These are phyloP conservation scores for Saimiri boliviensis DNA, from an alignment of 2,113 vertebrate genomes.

Conservation along the genomic window DNA sequence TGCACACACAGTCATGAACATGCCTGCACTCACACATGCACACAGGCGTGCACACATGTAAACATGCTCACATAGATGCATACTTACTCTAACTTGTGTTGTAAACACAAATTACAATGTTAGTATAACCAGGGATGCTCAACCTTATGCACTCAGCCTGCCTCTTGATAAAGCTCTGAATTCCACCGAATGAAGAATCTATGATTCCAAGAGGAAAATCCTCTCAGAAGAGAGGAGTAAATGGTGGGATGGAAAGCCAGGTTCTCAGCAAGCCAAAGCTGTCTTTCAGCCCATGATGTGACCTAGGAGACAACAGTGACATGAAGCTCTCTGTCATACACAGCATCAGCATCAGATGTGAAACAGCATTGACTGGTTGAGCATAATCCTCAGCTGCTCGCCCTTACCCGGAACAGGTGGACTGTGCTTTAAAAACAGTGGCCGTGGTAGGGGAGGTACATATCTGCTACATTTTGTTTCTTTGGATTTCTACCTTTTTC, in stretches of 20 bases:
- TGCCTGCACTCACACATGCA: rapidly evolving
- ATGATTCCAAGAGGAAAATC: not conserved
- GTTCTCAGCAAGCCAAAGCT: rapidly evolving
- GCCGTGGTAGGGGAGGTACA: no score
- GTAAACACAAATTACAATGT: not conserved
- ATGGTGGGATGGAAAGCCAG: rapidly evolving
- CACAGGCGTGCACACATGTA: rapidly evolving
- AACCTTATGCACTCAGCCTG: not conserved
- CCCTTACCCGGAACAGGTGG: not conserved
- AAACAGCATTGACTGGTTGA: not conserved
- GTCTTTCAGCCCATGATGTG: not conserved
- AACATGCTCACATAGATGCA: no score
- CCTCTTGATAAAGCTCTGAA: not conserved
- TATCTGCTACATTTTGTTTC: not conserved
- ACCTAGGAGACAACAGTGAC: not conserved
- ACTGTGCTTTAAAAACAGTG: not conserved
- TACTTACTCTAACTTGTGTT: not conserved
- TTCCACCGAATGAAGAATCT: not conserved
- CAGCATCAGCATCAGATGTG: not conserved
- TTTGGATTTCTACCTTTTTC: not conserved
- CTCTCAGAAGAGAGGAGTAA: not conserved
- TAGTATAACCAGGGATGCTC: not conserved
- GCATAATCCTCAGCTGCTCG: not conserved
- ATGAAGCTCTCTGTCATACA: not conserved
- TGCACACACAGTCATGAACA: not conserved